phyloP scores from a whole-genome alignment of 2,113 vertebrate genomes.

The Grallaria varia region DNA sequence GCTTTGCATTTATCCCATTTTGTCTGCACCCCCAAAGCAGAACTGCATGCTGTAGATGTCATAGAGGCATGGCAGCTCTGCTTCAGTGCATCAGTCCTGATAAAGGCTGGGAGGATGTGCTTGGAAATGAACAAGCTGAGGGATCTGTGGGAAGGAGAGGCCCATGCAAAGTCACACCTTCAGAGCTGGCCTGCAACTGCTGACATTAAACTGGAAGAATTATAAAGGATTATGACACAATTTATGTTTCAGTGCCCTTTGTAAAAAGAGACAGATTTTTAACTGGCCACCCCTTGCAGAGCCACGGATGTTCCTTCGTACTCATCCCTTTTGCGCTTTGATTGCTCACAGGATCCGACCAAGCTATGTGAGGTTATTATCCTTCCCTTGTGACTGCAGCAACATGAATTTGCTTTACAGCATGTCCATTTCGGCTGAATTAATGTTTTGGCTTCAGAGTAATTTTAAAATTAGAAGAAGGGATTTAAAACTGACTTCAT shows the following conservation, averaged over 20 bases:
- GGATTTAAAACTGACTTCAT: neutral
- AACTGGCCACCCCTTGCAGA: neutral
- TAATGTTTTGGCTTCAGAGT: neutral
- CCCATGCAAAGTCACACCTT: neutral
- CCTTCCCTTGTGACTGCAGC: neutral
- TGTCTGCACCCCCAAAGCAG: neutral
- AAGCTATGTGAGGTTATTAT: neutral
- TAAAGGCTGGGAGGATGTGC: neutral
- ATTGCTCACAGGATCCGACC: accelerated
- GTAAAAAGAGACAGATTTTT: neutral
- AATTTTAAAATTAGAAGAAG: neutral
- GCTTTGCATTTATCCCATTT: accelerated
- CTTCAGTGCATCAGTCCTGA: neutral
- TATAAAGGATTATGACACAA: neutral
- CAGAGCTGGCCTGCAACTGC: neutral
- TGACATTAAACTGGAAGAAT: neutral
- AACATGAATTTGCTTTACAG: neutral
- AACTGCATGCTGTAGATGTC: neutral
- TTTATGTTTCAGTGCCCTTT: neutral
- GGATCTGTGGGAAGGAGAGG: neutral
- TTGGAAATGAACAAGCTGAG: neutral
- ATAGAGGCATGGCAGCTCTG: neutral
- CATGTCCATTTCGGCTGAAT: neutral
- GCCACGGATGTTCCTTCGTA: accelerated
- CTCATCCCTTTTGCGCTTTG: neutral